Base-by-base conservation (phyloP, 2,888 invertebrate species). In the Mesorhabditis spiculigera region DNA sequence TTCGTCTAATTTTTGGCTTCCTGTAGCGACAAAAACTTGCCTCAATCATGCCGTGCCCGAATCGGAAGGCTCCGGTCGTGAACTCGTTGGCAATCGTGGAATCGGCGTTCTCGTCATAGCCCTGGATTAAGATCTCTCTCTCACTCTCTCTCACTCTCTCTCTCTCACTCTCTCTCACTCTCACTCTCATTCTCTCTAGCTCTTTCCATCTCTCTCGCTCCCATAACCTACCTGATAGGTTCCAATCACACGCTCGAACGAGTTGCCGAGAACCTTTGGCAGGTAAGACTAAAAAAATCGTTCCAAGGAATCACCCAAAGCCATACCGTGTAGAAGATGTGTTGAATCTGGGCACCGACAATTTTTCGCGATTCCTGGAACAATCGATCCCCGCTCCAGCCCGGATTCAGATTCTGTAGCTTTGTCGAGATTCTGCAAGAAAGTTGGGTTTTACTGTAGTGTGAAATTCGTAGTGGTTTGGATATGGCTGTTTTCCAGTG, bases 31-130 rank as follows among this genome's bases (percentile, higher is more conserved):
- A 50, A 13, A 50, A 50, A 50, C 8, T 43, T 45, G 72, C 97
- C 86, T 96, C 95, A 68, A 98, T 95, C 75, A 98, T 89, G 0
- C 95, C 93, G 87, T 98, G 98, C 0, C 98, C 98, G 86, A 98
- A 95, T 71, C 87, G 90, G 68, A 97, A 89, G 0, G 97, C 97
- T 8, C 95, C 95, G 0, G 97, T 95, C 0, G 97, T 95, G 87
- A 98, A 98, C 43, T 93, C 95, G 86, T 97, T 98, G 2, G 94
- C 91, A 78, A 98, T 91, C 1, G 92, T 91, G 0, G 96, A 92
- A 86, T 97, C 91, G 0, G 93, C 78, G 66, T 70, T 50, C 58
- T 50, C 58, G 58, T 50, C 58, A n/a, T 50, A 50, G n/a, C 58
- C 58, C 58, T 50, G n/a, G n/a, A 50, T n/a, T 13, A 28, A 28